These are phyloP conservation scores for Porites divaricata DNA, from an alignment of 92 coral and sea anemone species.

Conservation along the genomic window DNA sequence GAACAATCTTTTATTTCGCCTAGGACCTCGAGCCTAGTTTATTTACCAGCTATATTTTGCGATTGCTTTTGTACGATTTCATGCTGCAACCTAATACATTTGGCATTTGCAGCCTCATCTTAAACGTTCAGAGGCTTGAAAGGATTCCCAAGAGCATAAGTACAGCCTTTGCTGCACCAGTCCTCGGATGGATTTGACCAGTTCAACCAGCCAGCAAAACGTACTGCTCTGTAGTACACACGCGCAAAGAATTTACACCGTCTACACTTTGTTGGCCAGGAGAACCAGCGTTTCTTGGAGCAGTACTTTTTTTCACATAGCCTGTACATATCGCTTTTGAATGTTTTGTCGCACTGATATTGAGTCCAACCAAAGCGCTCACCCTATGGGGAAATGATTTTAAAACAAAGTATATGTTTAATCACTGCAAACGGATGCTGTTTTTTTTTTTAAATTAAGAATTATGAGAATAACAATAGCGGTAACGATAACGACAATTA, in stretches of 20 bases:
- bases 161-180: constrained; percentile 25
- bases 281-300: background rate
- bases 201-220: background rate
- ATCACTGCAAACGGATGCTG: too few species aligned
- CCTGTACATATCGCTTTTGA: background rate
- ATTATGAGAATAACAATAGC: too few species aligned
- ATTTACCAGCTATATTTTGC: too few species aligned
- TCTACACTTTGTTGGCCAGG: background rate
- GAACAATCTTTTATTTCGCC: too few species aligned
- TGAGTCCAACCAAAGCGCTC: background rate
- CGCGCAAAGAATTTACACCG: background rate
- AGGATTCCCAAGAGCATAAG: constrained; percentile 1
- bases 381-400: background rate
- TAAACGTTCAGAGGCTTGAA: background rate
- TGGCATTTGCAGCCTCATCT: background rate
- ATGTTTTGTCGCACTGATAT: background rate
- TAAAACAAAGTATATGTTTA: background rate
- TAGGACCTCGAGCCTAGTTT: too few species aligned
- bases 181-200: background rate
- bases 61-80: too few species aligned
- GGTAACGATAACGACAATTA: too few species aligned
- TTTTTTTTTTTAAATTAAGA: too few species aligned
- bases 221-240: background rate
- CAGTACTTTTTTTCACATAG: too few species aligned
- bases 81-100: background rate